Percentiles rank a stretch among this genome's conserved stretches.
Evolutionary conservation across 2,888 invertebrate species (phyloP).

Genomic region (Tethea ocularis): DNA sequence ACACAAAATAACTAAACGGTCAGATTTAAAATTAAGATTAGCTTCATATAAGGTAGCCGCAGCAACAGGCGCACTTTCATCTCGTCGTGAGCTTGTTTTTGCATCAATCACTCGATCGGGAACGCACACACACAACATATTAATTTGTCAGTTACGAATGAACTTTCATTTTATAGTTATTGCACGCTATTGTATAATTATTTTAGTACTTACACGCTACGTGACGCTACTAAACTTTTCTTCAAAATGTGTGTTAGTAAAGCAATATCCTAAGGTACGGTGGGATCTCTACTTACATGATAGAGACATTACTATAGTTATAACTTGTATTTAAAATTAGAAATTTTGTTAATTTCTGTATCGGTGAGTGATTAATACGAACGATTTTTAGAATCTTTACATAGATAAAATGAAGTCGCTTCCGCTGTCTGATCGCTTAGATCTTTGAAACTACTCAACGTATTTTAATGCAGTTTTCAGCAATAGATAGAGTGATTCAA

Average conservation of each 20-base stretch:
- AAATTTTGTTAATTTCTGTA: no score
- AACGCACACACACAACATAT: slow-evolving; percentile 3
- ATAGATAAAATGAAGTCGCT: no score
- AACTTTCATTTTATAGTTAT: slow-evolving; percentile 1
- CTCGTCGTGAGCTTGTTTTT: not conserved
- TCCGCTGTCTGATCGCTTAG: no score
- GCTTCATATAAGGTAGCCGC: not conserved
- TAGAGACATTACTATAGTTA: no score
- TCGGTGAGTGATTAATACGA: no score
- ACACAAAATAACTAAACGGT: not conserved
- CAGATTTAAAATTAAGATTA: not conserved
- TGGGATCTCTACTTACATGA: no score
- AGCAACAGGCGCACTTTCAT: slow-evolving; percentile 1
- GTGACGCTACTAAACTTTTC: not conserved
- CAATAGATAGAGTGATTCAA: no score
- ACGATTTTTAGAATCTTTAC: no score
- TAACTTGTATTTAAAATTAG: no score
- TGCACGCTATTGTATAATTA: not conserved
- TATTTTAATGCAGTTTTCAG: no score
- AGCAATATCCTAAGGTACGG: no score
- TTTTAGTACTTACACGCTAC: not conserved
- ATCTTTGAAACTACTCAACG: no score
- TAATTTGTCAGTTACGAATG: slow-evolving; percentile 4
- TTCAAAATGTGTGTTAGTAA: not conserved
- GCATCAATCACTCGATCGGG: not conserved